Base-by-base conservation (phyloP, 2,113 vertebrate genomes). In the Heloderma charlesbogerti region DNA sequence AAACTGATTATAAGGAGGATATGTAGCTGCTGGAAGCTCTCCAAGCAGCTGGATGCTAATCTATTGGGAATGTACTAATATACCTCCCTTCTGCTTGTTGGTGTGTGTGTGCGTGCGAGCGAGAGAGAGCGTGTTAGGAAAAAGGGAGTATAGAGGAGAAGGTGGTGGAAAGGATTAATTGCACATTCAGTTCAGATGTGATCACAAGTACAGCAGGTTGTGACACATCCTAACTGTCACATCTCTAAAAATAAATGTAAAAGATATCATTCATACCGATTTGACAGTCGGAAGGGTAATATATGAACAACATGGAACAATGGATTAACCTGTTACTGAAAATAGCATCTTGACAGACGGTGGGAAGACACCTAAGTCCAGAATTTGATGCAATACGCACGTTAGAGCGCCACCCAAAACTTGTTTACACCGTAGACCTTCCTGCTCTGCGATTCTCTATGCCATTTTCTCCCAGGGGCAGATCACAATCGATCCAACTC, bases 201-300 rank as follows among this genome's bases (percentile, higher is more conserved):
- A 94, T 96, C 95, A 96, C 88, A 84, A 92, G 60, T 48, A 22
- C 90, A 95, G 94, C 94, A 84, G 88, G 88, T 95, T 95, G 92
- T 89, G 88, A 94, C 95, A 94, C 91, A 93, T 86, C 92, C 86
- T 85, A 84, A 95, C 90, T 94, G 95, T 94, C 89, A 90, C 92
- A 86, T 90, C 89, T 90, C 96, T 94, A 95, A 94, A 96, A 95
- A 95, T 96, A 96, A 92, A 89, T 51, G 84, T 6, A 93, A 89
- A 77, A 94, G 90, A 74, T 92, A 45, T 60, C 37, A 90, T 90
- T 80, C 75, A 43, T 79, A 77, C 91, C 57, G 67, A 0, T 94
- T 95, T 94, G 92, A 91, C 94, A 96, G 92, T 83, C 90, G 92
- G 93, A 91, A 63, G 67, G 82, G 87, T 92, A 95, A 95, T 85